Evolutionary conservation across 2,113 vertebrate genomes (phyloP).

Genomic region (Sander vitreus): DNA sequence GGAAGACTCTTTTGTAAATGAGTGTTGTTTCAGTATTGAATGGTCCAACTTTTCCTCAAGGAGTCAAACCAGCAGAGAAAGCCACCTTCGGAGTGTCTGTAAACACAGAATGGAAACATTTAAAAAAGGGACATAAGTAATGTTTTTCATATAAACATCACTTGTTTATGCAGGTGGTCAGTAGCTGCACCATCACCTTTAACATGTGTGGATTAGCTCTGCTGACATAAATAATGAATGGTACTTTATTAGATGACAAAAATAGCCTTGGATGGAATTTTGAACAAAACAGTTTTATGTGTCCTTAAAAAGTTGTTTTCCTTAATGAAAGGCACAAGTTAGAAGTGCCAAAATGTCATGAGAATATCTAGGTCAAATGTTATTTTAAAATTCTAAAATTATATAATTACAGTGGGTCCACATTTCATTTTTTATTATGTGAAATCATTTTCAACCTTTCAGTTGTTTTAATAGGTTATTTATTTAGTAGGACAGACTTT

Average conservation of each 20-base stretch:
- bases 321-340: neutral
- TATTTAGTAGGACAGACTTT: neutral
- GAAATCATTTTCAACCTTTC: neutral
- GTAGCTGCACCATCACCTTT: neutral
- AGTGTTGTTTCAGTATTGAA: conserved; percentile 16
- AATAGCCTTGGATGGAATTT: neutral
- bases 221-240: neutral
- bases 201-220: neutral
- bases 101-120: conserved; percentile 1
- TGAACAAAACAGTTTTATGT: neutral
- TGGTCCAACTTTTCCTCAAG: conserved; percentile 12
- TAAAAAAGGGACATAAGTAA: neutral
- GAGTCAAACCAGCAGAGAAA: conserved; percentile 11
- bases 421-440: neutral
- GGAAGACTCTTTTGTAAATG: conserved; percentile 13
- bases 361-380: neutral
- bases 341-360: neutral
- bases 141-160: neutral
- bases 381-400: neutral
- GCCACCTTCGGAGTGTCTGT: neutral
- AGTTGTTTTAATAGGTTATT: conserved; percentile 1
- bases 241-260: neutral
- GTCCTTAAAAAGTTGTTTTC: neutral
- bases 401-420: conserved; percentile 8
- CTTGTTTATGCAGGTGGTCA: neutral